These are phyloP conservation scores for Cryptosula pallasiana DNA, from an alignment of 2,888 invertebrate species.

Conservation along the genomic window DNA sequence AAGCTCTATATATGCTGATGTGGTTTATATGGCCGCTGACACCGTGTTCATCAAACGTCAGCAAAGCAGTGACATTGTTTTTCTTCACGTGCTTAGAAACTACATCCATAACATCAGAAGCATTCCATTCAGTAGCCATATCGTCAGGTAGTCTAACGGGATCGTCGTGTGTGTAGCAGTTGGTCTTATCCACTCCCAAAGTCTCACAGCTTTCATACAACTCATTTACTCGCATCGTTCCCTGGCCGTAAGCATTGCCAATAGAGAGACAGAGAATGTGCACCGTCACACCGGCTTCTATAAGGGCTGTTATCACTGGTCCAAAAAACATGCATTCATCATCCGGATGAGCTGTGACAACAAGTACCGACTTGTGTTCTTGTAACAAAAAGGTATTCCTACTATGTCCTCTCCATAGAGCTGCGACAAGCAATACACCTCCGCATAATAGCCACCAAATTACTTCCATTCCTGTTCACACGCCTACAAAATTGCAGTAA, in stretches of 20 bases:
- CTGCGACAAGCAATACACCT: not conserved
- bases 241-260: slow-evolving; percentile 61
- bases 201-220: slow-evolving; percentile 72
- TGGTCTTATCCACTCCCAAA: slow-evolving; percentile 68
- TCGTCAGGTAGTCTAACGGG: slow-evolving; percentile 33
- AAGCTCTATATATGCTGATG: slow-evolving; percentile 55
- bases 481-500: too few species aligned
- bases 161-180: slow-evolving; percentile 64
- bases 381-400: not conserved
- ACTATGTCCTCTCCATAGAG: not conserved
- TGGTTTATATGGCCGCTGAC: slow-evolving; percentile 92
- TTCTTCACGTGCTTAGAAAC: not conserved
- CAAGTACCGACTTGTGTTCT: slow-evolving; percentile 61
- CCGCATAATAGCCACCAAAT: too few species aligned
- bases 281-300: slow-evolving; percentile 63
- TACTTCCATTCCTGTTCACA: too few species aligned
- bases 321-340: slow-evolving; percentile 99
- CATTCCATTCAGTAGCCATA: not conserved
- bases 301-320: slow-evolving; percentile 58
- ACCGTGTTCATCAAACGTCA: slow-evolving; percentile 91
- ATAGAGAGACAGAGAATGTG: slow-evolving; percentile 79
- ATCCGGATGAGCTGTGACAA: slow-evolving; percentile 93
- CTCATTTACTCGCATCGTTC: slow-evolving; percentile 67
- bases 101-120: slow-evolving; percentile 4
- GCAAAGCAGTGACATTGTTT: not conserved